A percentile compares a stretch with the other conserved stretches of the same genome.
Conservation (phyloP, 2,113 vertebrate species). For the Microcebus murinus region DNA sequence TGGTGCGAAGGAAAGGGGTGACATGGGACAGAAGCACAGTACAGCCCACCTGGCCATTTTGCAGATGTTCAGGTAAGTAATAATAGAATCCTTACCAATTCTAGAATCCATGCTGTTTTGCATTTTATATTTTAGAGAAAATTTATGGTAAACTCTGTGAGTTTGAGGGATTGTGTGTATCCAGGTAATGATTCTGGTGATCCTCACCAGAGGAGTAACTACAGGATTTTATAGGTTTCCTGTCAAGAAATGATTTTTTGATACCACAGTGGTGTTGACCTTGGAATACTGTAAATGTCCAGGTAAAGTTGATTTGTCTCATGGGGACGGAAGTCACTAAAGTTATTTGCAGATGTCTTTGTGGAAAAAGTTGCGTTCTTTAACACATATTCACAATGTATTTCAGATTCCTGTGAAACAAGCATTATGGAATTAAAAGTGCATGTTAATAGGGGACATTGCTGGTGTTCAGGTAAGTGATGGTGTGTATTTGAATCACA, state of each 20-base stretch:
- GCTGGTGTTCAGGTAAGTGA: background rate
- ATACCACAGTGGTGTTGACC: background rate
- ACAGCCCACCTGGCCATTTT: background rate
- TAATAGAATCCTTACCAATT: background rate
- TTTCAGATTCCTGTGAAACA: background rate
- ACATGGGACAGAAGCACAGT: background rate
- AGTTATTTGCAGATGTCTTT: background rate
- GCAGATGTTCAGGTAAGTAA: background rate
- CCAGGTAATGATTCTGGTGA: background rate
- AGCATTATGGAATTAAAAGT: background rate
- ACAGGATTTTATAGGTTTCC: background rate
- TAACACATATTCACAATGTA: background rate
- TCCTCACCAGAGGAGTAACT: background rate
- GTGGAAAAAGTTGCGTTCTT: background rate
- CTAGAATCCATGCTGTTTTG: too few species aligned
- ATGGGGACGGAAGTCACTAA: background rate
- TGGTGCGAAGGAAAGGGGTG: background rate
- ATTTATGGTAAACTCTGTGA: background rate
- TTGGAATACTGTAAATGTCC: background rate
- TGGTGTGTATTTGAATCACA: too few species aligned
- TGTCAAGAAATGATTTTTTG: background rate
- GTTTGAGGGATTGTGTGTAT: background rate
- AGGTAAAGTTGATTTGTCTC: background rate
- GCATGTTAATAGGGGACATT: background rate
- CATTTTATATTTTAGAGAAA: background rate